phyloP scores from a whole-genome alignment of 2,888 invertebrate species.

The Meta bourneti region DNA sequence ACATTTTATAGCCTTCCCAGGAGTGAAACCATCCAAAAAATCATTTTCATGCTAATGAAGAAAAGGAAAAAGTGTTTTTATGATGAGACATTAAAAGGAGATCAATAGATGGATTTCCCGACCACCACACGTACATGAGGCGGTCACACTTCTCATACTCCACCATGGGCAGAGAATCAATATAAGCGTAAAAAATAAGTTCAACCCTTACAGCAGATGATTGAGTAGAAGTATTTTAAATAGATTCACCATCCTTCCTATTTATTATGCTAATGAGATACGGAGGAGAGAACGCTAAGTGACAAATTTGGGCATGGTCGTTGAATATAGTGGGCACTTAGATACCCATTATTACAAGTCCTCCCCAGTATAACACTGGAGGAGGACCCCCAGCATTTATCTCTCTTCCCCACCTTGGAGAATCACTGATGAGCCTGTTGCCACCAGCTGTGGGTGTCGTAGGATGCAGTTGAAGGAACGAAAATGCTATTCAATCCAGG shows the following conservation, averaged over 20 bases:
- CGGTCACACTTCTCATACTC: constrained; percentile 30
- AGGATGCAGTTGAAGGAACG: constrained; percentile 50
- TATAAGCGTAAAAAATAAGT: not conserved
- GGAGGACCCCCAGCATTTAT: not conserved
- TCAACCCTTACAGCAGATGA: constrained; percentile 49
- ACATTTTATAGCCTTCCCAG: not conserved
- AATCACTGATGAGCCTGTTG: constrained; percentile 72
- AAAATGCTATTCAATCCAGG: constrained; percentile 48
- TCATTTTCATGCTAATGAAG: constrained; percentile 37
- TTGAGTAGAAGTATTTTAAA: constrained; percentile 71
- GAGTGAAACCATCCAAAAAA: not conserved
- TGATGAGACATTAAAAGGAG: constrained; percentile 18
- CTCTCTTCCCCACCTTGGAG: not conserved
- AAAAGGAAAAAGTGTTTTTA: constrained; percentile 18
- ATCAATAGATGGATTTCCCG: constrained; percentile 21
- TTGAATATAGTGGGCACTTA: constrained; percentile 74
- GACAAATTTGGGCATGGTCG: constrained; percentile 71
- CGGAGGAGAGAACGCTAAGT: constrained; percentile 65
- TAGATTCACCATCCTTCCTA: constrained; percentile 66
- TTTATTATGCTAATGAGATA: constrained; percentile 73
- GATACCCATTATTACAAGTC: constrained; percentile 68
- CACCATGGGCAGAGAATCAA: constrained; percentile 27
- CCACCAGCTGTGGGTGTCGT: constrained; percentile 69
- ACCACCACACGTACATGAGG: not conserved
- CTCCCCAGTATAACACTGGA: constrained; percentile 32